phyloP scores from a whole-genome alignment of 1,140 invertebrate genomes.

The Rhyzopertha dominica region DNA sequence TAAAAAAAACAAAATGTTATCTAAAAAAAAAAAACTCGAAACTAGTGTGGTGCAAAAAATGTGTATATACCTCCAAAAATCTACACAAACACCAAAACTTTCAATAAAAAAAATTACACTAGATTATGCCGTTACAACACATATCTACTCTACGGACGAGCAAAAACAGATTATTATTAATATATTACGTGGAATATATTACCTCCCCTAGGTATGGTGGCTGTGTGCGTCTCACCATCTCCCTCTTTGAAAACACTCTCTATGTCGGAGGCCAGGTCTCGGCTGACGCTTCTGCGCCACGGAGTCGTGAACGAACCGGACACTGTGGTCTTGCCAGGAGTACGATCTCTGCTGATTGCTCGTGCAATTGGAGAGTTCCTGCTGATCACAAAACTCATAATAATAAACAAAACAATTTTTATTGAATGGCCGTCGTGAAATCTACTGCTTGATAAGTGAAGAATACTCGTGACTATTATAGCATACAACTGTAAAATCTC shows the following conservation, averaged over 20 bases:
- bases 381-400: too few species aligned
- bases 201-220: conserved; percentile 55
- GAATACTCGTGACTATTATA: too few species aligned
- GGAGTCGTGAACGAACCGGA: conserved; percentile 39
- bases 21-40: conserved; percentile 15
- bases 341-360: conserved; percentile 35
- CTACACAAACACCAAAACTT: conserved; percentile 17
- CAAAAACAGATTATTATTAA: too few species aligned
- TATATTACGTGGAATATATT: conserved; percentile 29
- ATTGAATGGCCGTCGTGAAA: too few species aligned
- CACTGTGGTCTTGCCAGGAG: too few species aligned
- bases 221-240: conserved; percentile 28
- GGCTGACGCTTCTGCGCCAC: conserved; percentile 56
- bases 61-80: too few species aligned
- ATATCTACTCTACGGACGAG: conserved; percentile 15
- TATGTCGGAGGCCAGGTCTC: conserved; percentile 53
- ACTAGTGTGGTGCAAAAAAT: conserved; percentile 10
- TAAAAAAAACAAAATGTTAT: conserved; percentile 15
- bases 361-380: conserved; percentile 38
- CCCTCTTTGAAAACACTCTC: conserved; percentile 51
- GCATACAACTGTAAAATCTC: too few species aligned
- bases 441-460: too few species aligned
- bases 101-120: conserved; percentile 17
- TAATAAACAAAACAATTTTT: too few species aligned
- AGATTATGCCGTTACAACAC: conserved; percentile 25